These are phyloP conservation scores for Gulo gulo DNA, from an alignment of 2,113 vertebrate species.

Conservation along the genomic window DNA sequence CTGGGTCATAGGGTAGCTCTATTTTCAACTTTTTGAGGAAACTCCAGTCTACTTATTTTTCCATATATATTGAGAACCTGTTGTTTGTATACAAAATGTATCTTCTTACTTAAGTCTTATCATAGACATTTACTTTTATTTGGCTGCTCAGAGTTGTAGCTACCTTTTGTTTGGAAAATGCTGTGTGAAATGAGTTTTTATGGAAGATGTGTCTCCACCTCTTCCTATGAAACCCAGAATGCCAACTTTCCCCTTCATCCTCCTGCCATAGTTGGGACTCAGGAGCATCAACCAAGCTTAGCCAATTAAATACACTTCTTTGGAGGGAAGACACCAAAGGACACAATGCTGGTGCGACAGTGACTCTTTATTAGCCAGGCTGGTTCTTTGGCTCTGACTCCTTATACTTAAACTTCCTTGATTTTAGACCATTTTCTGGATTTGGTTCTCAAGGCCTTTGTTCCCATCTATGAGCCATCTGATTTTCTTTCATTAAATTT, in stretches of 20 bases:
- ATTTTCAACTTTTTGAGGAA: too few relatives aligned
- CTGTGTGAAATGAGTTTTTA: constrained; percentile 4
- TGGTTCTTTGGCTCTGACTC: neutral
- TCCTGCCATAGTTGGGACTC: neutral
- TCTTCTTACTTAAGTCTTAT: neutral
- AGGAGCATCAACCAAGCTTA: neutral
- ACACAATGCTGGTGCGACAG: neutral
- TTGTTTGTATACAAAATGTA: neutral
- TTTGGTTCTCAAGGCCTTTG: neutral
- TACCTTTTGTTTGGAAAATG: neutral
- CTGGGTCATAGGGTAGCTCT: too few relatives aligned
- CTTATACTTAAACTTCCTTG: neutral
- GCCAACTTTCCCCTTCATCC: neutral
- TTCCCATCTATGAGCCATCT: neutral
- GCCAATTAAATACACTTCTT: fast-evolving
- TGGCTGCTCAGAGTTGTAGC: neutral
- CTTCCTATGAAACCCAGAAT: neutral
- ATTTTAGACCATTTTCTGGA: neutral
- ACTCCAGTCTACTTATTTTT: neutral
- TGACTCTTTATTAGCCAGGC: neutral
- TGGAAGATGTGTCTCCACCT: neutral
- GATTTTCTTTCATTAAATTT: neutral
- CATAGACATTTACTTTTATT: neutral
- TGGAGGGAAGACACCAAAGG: neutral
- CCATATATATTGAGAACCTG: neutral